Evolutionary conservation across 2,888 invertebrate genomes (phyloP), one percentile per base, ranked within the genome.

Genomic region (Ophraella communa): DNA sequence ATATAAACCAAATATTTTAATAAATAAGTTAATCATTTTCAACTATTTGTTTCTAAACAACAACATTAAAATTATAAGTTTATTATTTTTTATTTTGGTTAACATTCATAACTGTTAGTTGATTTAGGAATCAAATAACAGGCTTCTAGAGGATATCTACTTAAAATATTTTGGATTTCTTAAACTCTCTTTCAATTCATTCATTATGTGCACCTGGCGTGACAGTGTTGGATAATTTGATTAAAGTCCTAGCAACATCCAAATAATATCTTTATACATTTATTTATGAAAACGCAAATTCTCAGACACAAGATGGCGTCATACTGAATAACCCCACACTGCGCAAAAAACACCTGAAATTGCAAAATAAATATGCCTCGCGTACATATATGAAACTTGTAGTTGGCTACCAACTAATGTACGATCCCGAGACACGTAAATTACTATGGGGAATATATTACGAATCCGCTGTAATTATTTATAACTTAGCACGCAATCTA

Each of bases 321-420:
- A 52, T 52, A 53, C 47, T 69, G 73, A 72, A 73, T 70, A 75
- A 74, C 73, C 72, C 70, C 73, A 71, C 69, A 71, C 72, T 62
- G 72, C 64, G 75, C 72, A 70, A 71, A 60, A 57, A 73, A 74
- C 73, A 71, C 72, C 73, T 72, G 71, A 72, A 76, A 76, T 72
- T 67, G 66, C 68, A 66, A 69, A 74, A 73, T 79, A 78, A 79
- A 79, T 77, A 75, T 69, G 69, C 72, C 24, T 14, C 49, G 49
- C 27, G 73, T 73, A 73, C 75, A 76, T 74, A n/a, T n/a, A 75
- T 76, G 75, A 77, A 77, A 74, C 78, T 79, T 76, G 79, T 76
- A 76, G 72, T 77, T 76, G 72, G 80, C 81, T 81, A 80, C 80
- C 77, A 76, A 75, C 77, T 80, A 80, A 80, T 79, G 76, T 77